Conservation (phyloP, 2,797 vertebrate species). For the Notamacropus eugenii region DNA sequence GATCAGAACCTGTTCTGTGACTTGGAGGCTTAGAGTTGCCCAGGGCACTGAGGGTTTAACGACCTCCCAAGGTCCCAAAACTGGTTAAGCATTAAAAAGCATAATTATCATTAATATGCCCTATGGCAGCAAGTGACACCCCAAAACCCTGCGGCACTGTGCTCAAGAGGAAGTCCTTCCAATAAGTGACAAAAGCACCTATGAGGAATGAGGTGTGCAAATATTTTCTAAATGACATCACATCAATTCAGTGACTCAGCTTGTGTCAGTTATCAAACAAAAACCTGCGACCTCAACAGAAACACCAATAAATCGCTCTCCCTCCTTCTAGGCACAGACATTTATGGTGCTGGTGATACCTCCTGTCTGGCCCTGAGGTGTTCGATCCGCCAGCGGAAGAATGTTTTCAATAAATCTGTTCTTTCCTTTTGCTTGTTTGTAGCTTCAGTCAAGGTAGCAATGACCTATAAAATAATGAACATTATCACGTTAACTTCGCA, state of each 20-base stretch:
- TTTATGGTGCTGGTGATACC: conserved; percentile 82
- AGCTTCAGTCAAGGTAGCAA: conserved; percentile 90
- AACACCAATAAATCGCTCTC: conserved; percentile 37
- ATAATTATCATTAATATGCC: conserved; percentile 15
- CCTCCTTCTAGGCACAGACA: conserved; percentile 47
- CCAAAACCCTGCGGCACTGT: neutral
- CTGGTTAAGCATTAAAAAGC: neutral
- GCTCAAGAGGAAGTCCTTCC: conserved; percentile 1
- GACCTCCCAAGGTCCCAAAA: neutral
- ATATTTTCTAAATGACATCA: conserved; percentile 49
- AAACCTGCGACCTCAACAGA: conserved; percentile 47
- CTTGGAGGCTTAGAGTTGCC: neutral
- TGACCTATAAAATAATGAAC: conserved; percentile 87
- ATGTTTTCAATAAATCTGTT: conserved; percentile 91
- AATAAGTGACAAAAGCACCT: conserved; percentile 26
- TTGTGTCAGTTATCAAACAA: conserved; percentile 49
- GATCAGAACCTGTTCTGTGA: neutral
- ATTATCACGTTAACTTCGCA: conserved; percentile 16
- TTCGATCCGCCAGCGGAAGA: conserved; percentile 92
- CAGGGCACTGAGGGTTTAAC: neutral
- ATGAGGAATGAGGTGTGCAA: neutral
- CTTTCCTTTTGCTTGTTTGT: conserved; percentile 93
- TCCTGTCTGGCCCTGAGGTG: conserved; percentile 89
- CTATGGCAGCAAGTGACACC: neutral
- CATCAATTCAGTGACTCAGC: conserved; percentile 17